A percentile compares a stretch with the other conserved stretches of the same genome.
These are phyloP conservation scores for Takifugu bimaculatus DNA, from an alignment of 2,113 vertebrate species.

Conservation along the genomic window DNA sequence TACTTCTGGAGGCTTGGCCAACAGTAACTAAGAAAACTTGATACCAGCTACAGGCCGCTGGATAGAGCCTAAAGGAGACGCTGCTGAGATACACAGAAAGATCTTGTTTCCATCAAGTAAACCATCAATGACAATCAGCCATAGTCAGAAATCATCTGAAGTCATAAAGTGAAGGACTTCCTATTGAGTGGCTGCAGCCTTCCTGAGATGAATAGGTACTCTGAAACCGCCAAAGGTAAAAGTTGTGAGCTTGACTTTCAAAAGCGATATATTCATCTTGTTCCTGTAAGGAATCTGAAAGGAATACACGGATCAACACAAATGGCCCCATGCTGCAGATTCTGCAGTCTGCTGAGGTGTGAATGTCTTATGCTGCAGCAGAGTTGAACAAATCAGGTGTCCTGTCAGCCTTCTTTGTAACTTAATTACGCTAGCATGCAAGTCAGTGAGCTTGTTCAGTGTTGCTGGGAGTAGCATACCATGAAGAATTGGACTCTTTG, in stretches of 20 bases:
- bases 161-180: not conserved
- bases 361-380: slow-evolving; percentile 7
- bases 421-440: too few relatives aligned
- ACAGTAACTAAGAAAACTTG: slow-evolving; percentile 13
- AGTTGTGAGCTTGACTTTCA: slow-evolving; percentile 2
- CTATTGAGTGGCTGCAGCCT: not conserved
- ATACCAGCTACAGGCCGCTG: slow-evolving; percentile 14
- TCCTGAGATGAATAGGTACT: slow-evolving; percentile 1
- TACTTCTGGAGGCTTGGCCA: too few relatives aligned
- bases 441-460: too few relatives aligned
- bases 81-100: slow-evolving; percentile 14
- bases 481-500: too few relatives aligned
- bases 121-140: slow-evolving; percentile 5
- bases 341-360: slow-evolving; percentile 12
- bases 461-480: too few relatives aligned
- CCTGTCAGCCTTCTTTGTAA: slow-evolving; percentile 1
- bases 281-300: slow-evolving; percentile 4
- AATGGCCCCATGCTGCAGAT: not conserved
- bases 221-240: not conserved
- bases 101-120: slow-evolving; percentile 2
- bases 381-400: slow-evolving; percentile 1
- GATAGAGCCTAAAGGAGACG: not conserved
- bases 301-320: too few relatives aligned
- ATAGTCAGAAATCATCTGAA: slow-evolving; percentile 13
- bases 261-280: not conserved